Evolutionary conservation across 1,140 invertebrate species (phyloP).

Genomic region (Solenopsis invicta): DNA sequence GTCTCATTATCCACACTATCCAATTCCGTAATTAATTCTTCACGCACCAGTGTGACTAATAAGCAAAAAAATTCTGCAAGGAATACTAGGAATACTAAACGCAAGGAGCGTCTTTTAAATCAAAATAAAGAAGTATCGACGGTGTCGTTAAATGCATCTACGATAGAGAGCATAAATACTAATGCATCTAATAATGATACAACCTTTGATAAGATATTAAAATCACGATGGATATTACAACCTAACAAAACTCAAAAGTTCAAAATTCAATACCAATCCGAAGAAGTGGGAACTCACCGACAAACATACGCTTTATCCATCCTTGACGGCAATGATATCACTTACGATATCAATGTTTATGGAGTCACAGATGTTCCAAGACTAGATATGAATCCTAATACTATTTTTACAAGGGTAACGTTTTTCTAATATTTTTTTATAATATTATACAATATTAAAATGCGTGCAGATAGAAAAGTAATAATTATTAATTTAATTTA

Average conservation of each 20-base stretch:
- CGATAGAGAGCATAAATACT: conserved; percentile 16
- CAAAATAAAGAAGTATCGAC: conserved; percentile 20
- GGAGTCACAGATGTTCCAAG: conserved; percentile 76
- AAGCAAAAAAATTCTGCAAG: conserved; percentile 5
- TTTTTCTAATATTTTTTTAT: neutral
- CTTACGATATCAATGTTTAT: conserved; percentile 70
- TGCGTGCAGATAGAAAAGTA: neutral
- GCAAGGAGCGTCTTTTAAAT: neutral
- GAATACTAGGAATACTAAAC: conserved; percentile 9
- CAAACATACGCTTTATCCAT: conserved; percentile 72
- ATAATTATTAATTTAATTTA: conserved; percentile 10
- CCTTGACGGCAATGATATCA: conserved; percentile 60
- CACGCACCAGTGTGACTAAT: neutral
- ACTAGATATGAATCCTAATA: conserved; percentile 74
- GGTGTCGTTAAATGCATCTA: conserved; percentile 10
- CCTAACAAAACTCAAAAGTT: conserved; percentile 74
- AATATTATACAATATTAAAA: neutral
- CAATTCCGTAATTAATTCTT: conserved; percentile 10
- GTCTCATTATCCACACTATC: conserved; percentile 29
- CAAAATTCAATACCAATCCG: conserved; percentile 76
- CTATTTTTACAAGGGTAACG: conserved; percentile 76
- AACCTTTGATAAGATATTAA: conserved; percentile 66
- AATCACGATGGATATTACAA: conserved; percentile 75
- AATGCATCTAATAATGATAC: neutral
- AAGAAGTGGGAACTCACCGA: conserved; percentile 65